These are phyloP conservation scores for Cotesia typhae DNA, from an alignment of 1,140 invertebrate genomes.

Conservation along the genomic window DNA sequence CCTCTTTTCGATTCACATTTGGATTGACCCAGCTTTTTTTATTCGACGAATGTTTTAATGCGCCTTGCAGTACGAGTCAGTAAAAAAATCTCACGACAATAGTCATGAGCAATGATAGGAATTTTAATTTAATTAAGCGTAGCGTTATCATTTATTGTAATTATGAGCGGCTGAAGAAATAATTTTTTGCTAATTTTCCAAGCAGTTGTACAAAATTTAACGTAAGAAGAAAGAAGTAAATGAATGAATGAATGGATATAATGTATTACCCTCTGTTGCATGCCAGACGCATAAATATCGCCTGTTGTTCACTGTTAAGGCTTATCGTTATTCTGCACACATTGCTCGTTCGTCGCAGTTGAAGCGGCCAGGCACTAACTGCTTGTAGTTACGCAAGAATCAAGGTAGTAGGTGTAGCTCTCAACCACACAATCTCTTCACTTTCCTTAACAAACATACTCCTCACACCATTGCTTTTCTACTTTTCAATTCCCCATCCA, in stretches of 20 bases:
- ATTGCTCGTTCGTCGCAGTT: conserved; percentile 56
- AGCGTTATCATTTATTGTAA: no score
- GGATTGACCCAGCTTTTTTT: no score
- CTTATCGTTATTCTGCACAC: conserved; percentile 61
- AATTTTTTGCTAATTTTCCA: neutral
- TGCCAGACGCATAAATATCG: conserved; percentile 41
- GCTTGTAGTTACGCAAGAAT: conserved; percentile 38
- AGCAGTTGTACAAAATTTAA: conserved; percentile 2
- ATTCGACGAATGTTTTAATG: no score
- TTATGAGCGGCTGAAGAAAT: neutral
- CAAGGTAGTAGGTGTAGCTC: neutral
- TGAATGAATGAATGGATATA: conserved; percentile 25
- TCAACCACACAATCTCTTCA: neutral
- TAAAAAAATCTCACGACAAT: no score
- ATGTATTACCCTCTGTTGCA: conserved; percentile 33
- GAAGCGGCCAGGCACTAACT: conserved; percentile 50
- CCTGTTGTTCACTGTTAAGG: conserved; percentile 51
- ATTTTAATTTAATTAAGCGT: no score
- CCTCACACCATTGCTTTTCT: conserved; percentile 28
- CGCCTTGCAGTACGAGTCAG: no score
- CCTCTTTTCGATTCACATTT: no score
- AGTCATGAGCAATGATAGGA: no score
- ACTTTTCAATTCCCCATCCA: neutral
- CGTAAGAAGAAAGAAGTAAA: neutral
- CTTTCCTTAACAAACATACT: neutral